Evolutionary conservation across 92 coral and sea anemone genomes (phyloP).

Genomic region (Heliopora coerulea): DNA sequence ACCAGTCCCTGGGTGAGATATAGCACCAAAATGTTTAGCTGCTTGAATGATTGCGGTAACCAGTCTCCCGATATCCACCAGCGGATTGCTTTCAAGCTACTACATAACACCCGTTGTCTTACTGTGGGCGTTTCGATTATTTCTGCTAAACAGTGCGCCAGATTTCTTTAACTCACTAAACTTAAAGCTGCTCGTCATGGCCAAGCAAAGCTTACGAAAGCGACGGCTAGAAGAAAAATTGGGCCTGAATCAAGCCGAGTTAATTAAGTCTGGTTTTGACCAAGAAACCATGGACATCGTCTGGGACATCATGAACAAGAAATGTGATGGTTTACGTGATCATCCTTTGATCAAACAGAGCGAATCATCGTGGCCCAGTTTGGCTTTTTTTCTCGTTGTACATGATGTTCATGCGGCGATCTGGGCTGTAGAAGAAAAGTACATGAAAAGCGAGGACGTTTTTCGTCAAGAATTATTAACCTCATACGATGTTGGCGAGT

Average conservation of each 20-base stretch:
- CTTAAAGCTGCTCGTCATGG: neutral
- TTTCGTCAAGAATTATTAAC: constrained; percentile 55
- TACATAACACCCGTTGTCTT: too few relatives aligned
- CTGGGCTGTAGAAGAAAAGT: constrained; percentile 63
- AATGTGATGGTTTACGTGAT: constrained; percentile 53
- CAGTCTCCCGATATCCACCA: too few relatives aligned
- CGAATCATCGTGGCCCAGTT: constrained; percentile 58
- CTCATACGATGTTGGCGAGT: constrained; percentile 56
- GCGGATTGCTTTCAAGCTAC: too few relatives aligned
- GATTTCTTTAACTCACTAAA: too few relatives aligned
- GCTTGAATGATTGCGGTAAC: too few relatives aligned
- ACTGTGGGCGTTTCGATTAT: too few relatives aligned
- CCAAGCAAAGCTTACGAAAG: constrained; percentile 35
- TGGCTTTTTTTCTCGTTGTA: constrained; percentile 63
- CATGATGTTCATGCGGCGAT: constrained; percentile 60
- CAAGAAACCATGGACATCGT: constrained; percentile 58
- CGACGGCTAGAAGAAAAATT: constrained; percentile 61
- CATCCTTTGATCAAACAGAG: constrained; percentile 56
- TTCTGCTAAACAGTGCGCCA: too few relatives aligned
- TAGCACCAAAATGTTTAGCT: too few relatives aligned
- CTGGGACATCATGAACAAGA: constrained; percentile 62
- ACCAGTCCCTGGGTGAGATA: too few relatives aligned
- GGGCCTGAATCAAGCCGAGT: constrained; percentile 55
- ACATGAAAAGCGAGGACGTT: constrained; percentile 47
- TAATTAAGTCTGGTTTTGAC: constrained; percentile 64